These are phyloP conservation scores for Pyrgus malvae DNA, from an alignment of 2,888 invertebrate genomes.

Conservation along the genomic window DNA sequence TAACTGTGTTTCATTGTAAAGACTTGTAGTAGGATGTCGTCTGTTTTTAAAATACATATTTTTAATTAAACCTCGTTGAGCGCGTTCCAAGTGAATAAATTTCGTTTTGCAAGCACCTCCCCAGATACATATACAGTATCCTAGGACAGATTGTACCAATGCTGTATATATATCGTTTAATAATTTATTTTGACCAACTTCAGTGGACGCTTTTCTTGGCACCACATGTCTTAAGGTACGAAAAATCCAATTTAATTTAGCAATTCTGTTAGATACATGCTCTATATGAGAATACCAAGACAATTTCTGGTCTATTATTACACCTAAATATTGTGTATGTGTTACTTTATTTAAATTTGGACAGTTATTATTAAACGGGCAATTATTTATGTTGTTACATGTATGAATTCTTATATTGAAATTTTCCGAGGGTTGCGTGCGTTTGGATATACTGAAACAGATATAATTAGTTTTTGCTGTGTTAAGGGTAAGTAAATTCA, in stretches of 20 bases:
- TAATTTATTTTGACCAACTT: background rate
- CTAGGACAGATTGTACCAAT: slow-evolving; percentile 19
- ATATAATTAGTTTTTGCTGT: background rate
- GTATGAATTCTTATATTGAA: slow-evolving; percentile 22
- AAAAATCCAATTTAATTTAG: slow-evolving; percentile 28
- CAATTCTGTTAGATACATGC: background rate
- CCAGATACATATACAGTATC: slow-evolving; percentile 26
- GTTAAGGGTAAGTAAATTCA: background rate
- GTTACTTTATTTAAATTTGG: slow-evolving; percentile 3
- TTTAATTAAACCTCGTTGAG: slow-evolving; percentile 22
- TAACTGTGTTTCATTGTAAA: background rate
- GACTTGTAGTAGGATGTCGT: slow-evolving; percentile 6
- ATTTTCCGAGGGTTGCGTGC: background rate
- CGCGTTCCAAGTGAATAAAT: slow-evolving; percentile 20
- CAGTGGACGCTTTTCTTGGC: no score
- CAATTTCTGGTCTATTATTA: slow-evolving; percentile 10
- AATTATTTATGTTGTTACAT: background rate
- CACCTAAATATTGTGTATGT: slow-evolving; percentile 9
- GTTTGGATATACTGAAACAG: background rate
- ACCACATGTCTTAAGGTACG: slow-evolving; percentile 25
- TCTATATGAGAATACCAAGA: slow-evolving; percentile 20
- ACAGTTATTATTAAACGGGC: slow-evolving; percentile 4
- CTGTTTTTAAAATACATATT: slow-evolving; percentile 19
- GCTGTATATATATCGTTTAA: slow-evolving; percentile 20
- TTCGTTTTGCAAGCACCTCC: slow-evolving; percentile 18